phyloP scores from a whole-genome alignment of 2,888 invertebrate species.

The Eurois occulta region DNA sequence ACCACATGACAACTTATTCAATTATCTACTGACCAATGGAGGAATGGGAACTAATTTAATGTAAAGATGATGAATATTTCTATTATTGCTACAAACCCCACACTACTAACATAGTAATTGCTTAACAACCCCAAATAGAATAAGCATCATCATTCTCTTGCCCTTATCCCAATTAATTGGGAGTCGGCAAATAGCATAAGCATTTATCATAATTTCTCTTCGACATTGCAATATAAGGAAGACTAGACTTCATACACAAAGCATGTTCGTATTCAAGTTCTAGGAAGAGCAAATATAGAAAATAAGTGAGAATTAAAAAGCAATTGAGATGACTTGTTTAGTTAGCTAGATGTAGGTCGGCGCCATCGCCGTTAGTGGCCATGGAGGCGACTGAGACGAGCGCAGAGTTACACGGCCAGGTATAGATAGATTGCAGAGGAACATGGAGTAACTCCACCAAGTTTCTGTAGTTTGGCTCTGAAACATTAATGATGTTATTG shows the following conservation, averaged over 20 bases:
- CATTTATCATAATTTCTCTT: conserved; percentile 67
- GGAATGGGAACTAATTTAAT: conserved; percentile 29
- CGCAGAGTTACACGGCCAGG: conserved; percentile 84
- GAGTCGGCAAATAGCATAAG: conserved; percentile 15
- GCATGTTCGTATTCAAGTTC: conserved; percentile 60
- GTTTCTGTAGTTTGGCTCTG: conserved; percentile 96
- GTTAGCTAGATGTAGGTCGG: conserved; percentile 73
- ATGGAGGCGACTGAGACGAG: conserved; percentile 59
- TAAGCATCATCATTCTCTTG: conserved; percentile 27
- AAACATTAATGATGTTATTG: conserved; percentile 74
- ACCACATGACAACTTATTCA: conserved; percentile 15
- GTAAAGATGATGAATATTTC: conserved; percentile 20
- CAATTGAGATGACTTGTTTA: conserved; percentile 63
- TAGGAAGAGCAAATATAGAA: conserved; percentile 61
- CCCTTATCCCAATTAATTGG: too few relatives aligned
- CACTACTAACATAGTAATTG: conserved; percentile 15
- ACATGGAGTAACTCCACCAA: conserved; percentile 96
- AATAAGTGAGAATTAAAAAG: conserved; percentile 61
- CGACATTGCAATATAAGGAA: conserved; percentile 67
- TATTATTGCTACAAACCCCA: conserved; percentile 31
- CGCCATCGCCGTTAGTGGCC: conserved; percentile 81
- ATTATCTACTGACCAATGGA: conserved; percentile 25
- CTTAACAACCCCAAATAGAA: conserved; percentile 36
- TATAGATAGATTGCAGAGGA: conserved; percentile 95
- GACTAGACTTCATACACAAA: conserved; percentile 67